Evolutionary conservation across 1,140 invertebrate species (phyloP), one percentile per base, ranked within the genome.

Genomic region (Leptestheria dahalacensis): DNA sequence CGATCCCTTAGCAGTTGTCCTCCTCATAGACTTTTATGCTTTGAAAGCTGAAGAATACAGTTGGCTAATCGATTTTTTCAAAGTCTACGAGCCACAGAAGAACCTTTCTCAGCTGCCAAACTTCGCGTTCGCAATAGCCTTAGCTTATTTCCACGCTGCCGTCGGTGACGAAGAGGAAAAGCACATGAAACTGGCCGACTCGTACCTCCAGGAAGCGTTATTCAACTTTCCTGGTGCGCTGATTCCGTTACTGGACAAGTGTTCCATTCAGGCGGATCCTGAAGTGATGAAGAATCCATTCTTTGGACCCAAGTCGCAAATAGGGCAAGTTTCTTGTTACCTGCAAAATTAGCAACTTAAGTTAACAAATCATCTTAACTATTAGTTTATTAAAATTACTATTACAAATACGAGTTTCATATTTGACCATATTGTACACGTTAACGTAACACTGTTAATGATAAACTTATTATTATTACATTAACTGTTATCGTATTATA

Each of bases 1-100:
- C 29, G 92, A 97, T 74, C 92, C 92, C 1, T 67, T 95, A 60
- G 87, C 83, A 24, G 78, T 86, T 10, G 73, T 89, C 33, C 74
- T 94, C 21, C 78, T 85, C 63, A 81, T 97, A 2, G 91, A 96
- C 69, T 90, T 88, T 63, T 89, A 91, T 69, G 90, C 91, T 0
- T 67, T 96, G 33, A 73, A 86, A 61, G 79, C 85, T 50, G 80
- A 80, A 55, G 85, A 95, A 72, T 88, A 85, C 67, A 71, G 79
- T n/a, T 95, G 90, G 84, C 74, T 91, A 0, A 65, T 78, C 12
- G 74, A 84, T 3, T 76, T 89, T 51, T 82, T 86, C 49, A 71
- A 81, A 20, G 76, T 80, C 64, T 84, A 81, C 79, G 81, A 85
- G 67, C 65, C 70, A 11, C 67, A 71, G 3, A 79, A 82, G 57